Conservation (phyloP, 2,113 vertebrate genomes). For the Pangasianodon gigas region DNA sequence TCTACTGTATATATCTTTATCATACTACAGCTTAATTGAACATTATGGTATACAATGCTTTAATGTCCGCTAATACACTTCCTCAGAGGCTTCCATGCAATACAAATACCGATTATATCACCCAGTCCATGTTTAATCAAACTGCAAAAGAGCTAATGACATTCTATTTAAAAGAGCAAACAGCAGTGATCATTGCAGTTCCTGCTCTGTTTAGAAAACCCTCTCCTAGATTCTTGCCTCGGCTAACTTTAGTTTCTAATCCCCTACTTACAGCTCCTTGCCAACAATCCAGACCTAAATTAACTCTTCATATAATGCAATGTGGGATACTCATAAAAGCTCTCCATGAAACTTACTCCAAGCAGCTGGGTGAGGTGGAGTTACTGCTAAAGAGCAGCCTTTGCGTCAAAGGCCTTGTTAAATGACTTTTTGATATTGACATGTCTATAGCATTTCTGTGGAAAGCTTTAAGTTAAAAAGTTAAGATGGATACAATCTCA, state of each 20-base stretch:
- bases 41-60: background rate
- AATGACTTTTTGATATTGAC: constrained; percentile 61
- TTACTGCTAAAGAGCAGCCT: constrained; percentile 59
- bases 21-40: background rate
- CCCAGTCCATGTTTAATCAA: background rate
- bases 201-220: constrained; percentile 23
- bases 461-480: constrained; percentile 58
- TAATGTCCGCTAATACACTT: background rate
- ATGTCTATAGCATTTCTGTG: constrained; percentile 53
- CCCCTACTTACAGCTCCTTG: constrained; percentile 55
- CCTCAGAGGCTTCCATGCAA: background rate
- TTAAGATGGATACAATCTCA: constrained; percentile 45
- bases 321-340: constrained; percentile 64
- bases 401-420: constrained; percentile 50
- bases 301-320: constrained; percentile 64
- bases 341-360: constrained; percentile 43
- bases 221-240: constrained; percentile 58
- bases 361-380: constrained; percentile 67
- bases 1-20: background rate
- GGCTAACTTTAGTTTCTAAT: constrained; percentile 65
- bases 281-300: constrained; percentile 67
- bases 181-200: constrained; percentile 14
- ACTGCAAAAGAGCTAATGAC: background rate
- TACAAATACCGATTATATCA: background rate
- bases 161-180: constrained; percentile 14